These are phyloP conservation scores for Apodemia mormo DNA, from an alignment of 2,888 invertebrate species.

Conservation along the genomic window DNA sequence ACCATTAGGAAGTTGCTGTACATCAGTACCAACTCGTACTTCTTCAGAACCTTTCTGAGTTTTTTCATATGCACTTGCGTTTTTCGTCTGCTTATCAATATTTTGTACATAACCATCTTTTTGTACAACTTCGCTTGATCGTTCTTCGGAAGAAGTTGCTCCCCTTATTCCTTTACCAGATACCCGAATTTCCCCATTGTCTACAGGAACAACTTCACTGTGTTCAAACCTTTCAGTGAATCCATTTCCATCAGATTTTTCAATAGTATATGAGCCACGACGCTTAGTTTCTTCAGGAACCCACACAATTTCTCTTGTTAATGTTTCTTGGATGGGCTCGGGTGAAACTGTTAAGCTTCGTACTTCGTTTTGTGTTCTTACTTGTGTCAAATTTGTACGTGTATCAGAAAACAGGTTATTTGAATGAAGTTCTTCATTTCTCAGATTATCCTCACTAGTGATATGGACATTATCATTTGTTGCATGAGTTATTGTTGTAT, in stretches of 20 bases:
- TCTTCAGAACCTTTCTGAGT: slow-evolving; percentile 61
- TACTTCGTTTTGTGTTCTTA: slow-evolving; percentile 58
- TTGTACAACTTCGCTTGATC: slow-evolving; percentile 53
- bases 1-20: slow-evolving; percentile 67
- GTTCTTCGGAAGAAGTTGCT: slow-evolving; percentile 53
- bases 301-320: slow-evolving; percentile 72
- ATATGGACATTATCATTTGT: slow-evolving; percentile 7
- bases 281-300: slow-evolving; percentile 64
- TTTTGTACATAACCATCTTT: slow-evolving; percentile 63
- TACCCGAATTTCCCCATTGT: slow-evolving; percentile 58
- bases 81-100: slow-evolving; percentile 56
- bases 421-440: slow-evolving; percentile 27
- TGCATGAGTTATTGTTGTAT: slow-evolving; percentile 8
- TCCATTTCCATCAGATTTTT: slow-evolving; percentile 56
- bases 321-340: slow-evolving; percentile 63
- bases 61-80: slow-evolving; percentile 60
- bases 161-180: slow-evolving; percentile 60
- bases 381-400: slow-evolving; percentile 59
- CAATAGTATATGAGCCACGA: slow-evolving; percentile 73
- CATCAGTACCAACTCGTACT: slow-evolving; percentile 62
- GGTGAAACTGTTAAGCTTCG: slow-evolving; percentile 66
- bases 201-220: slow-evolving; percentile 62
- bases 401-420: slow-evolving; percentile 43
- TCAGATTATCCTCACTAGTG: background rate
- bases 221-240: slow-evolving; percentile 61